phyloP scores from a whole-genome alignment of 2,888 invertebrate genomes.

The Euzetes globulus region DNA sequence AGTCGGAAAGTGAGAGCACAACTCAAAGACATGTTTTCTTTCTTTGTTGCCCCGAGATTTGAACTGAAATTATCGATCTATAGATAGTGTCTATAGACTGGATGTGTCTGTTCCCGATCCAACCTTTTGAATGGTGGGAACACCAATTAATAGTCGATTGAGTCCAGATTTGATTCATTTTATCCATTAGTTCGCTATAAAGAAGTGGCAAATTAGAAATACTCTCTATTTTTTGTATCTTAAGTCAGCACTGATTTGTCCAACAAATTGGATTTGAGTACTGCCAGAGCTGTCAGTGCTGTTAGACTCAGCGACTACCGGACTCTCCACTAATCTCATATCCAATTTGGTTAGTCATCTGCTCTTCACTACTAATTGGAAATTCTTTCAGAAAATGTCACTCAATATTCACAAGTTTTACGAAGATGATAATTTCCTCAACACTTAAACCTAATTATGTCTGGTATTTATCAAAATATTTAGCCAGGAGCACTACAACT shows the following conservation, averaged over 20 bases:
- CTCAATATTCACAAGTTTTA: no score
- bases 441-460: no score
- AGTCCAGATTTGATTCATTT: neutral
- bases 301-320: neutral
- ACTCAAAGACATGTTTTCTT: no score
- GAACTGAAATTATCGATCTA: neutral
- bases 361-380: no score
- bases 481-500: no score
- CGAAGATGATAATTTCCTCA: no score
- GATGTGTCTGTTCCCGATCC: neutral
- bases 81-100: neutral
- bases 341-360: neutral
- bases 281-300: neutral
- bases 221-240: neutral
- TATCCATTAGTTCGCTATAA: neutral
- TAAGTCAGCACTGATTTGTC: neutral
- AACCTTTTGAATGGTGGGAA: neutral
- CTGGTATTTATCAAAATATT: no score
- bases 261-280: neutral
- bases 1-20: no score
- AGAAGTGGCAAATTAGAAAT: neutral
- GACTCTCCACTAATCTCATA: neutral
- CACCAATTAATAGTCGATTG: slow-evolving; percentile 1
- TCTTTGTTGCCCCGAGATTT: no score
- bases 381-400: no score